These are phyloP conservation scores for Syngnathus floridae DNA, from an alignment of 2,113 vertebrate genomes.

Conservation along the genomic window DNA sequence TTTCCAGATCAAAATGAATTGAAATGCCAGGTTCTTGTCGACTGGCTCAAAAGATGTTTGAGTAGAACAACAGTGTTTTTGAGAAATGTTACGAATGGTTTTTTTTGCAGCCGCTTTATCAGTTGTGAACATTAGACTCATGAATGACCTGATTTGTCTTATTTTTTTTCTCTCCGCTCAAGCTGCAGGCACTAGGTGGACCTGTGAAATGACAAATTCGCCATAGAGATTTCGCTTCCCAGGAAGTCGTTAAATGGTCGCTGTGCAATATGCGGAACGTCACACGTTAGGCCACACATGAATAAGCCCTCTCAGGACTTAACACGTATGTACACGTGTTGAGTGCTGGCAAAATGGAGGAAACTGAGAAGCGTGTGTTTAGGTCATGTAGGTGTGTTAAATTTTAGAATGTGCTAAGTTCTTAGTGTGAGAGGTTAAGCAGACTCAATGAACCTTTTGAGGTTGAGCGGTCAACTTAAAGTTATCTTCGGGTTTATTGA, in stretches of 20 bases:
- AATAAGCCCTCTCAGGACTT: constrained; percentile 24
- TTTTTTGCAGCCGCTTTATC: background rate
- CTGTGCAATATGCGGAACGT: constrained; percentile 36
- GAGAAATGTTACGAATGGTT: background rate
- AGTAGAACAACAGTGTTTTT: too few relatives aligned
- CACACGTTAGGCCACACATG: constrained; percentile 17
- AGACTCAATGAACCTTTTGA: background rate
- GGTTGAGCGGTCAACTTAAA: background rate
- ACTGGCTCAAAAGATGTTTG: too few relatives aligned
- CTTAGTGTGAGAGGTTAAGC: background rate
- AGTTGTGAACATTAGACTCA: background rate
- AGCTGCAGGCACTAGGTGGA: constrained; percentile 18
- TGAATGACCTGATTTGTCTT: background rate
- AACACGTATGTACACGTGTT: constrained; percentile 16
- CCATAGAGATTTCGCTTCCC: constrained; percentile 3
- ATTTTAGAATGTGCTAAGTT: background rate
- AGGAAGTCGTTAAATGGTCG: constrained; percentile 40
- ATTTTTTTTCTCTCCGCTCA: background rate
- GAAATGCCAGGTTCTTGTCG: too few relatives aligned
- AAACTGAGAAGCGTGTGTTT: constrained; percentile 12
- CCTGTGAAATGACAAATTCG: constrained; percentile 18
- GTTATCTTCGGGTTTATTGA: background rate
- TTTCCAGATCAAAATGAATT: background rate
- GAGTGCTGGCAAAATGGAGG: constrained; percentile 22
- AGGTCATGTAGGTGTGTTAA: constrained; percentile 9